Base-by-base conservation (phyloP, 53 echinoderm and acorn worm genomes). In the Luidia sarsii region DNA sequence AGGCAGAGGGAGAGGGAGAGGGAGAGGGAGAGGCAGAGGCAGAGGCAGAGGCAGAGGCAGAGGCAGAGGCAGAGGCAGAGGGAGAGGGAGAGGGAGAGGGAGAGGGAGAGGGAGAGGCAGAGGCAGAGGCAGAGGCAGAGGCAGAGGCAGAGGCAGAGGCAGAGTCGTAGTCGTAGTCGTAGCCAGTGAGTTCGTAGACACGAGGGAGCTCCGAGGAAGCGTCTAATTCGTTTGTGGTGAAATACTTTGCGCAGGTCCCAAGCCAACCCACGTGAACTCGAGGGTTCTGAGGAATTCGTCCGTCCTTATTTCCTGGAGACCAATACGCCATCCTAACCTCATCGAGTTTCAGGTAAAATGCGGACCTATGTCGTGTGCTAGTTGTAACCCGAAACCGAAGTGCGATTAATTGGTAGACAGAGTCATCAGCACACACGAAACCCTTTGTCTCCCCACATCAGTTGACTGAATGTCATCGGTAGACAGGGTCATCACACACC, bases 21-120 rank as follows among this genome's bases (percentile, higher is more conserved):
- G 59, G 19, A 57, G 59, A 57, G 19, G 59, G 19, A 57, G 59
- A 57, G 19, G 59, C 8, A 57, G 59, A 57, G 19, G 59, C 8
- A 57, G 59, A 57, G 19, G 46, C 8, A 57, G 59, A 57, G 19
- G 59, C 8, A 57, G 59, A 57, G 19, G 59, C 8, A 57, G 59
- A 57, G 19, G 59, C 8, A 57, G 59, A 57, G 19, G 59, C 8
- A 57, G 59, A 57, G 19, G 59, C 8, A 57, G 59, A 57, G 19
- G 59, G 19, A 57, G 59, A 57, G 19, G 59, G 19, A 57, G 59
- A 57, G 19, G 59, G 19, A 57, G 59, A 57, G 19, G 28, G 19
- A 57, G 59, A 57, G 19, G 59, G 19, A 57, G 59, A 57, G 19
- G 59, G 19, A 57, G 59, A 57, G 19, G 59, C 8, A 57, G 59